Base-by-base conservation (phyloP, 2,888 invertebrate species). In the Mimumesa dahlbomi region DNA sequence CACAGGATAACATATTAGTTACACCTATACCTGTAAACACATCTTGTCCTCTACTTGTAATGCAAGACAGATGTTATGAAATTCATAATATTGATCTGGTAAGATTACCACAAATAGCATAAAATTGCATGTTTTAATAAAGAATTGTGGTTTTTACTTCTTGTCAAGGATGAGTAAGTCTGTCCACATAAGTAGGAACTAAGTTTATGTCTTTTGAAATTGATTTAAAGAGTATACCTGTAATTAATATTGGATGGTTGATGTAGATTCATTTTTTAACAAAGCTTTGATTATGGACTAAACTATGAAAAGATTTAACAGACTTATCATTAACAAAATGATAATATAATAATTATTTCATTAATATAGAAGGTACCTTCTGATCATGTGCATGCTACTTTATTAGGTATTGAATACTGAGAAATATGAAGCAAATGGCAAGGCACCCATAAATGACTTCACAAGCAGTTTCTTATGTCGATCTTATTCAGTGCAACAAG, bases 61-160 rank as follows among this genome's bases (percentile, higher is more conserved):
- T 57, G 2, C 69, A 75, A 38, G 79, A 82, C 11, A 79, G 69
- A 48, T 82, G 74, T 63, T 86, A 84, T 64, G 78, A 85, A 25
- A 68, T 83, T 46, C 65, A 54, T 45, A 78, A 82, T 46, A 67
- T 72, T 0, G 75, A 86, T 50, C 38, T 81, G 83, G 86, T 85
- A 77, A 83, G 69, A 19, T 63, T 57, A 68, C 43, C 50, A 73
- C 45, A 67, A 63, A 50, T 25, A 18, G 29, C 56, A 63, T 63
- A 45, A 38, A 63, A 16, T 45, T 54, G 11, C 34, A 40, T 53
- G 4, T 52, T 38, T 21, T 6, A n/a, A 29, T 43, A 19, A 61
- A 46, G 16, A 14, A 25, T 34, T 53, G 6, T 21, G 25, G 38
- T 11, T 42, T 56, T 53, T 16, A 45, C 6, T 22, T 1, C 38